A percentile compares a stretch with the other conserved stretches of the same genome.
phyloP scores from a whole-genome alignment of 2,797 vertebrate genomes.

The Chromobotia macracanthus region DNA sequence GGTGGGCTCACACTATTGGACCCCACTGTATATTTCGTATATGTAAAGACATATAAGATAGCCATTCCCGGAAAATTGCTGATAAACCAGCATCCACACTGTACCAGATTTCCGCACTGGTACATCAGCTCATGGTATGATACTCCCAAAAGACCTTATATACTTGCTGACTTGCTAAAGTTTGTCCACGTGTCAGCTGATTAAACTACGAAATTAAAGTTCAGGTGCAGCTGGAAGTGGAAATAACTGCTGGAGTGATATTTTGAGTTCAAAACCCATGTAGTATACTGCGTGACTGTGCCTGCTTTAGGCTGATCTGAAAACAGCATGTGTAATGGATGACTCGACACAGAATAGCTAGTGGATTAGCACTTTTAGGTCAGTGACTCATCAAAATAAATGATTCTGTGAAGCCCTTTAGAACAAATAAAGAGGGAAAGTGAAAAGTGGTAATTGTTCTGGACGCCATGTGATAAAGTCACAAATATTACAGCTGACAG shows the following conservation, averaged over 20 bases:
- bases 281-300: conserved; percentile 20
- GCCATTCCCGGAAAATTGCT: not conserved
- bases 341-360: not conserved
- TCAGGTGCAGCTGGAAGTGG: conserved; percentile 6
- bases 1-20: not conserved
- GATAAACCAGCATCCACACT: not conserved
- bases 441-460: conserved; percentile 9
- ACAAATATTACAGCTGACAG: not conserved
- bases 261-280: conserved; percentile 23
- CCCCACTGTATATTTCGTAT: not conserved
- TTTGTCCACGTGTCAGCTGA: conserved; percentile 14
- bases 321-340: conserved; percentile 25
- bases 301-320: conserved; percentile 7
- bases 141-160: not conserved
- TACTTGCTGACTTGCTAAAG: conserved; percentile 28
- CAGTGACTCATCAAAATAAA: conserved; percentile 40
- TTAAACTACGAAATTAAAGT: not conserved
- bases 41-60: not conserved
- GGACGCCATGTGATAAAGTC: not conserved
- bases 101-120: not conserved
- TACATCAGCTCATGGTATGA: not conserved
- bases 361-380: conserved; percentile 15
- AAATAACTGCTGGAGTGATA: not conserved
- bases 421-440: not conserved
- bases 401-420: not conserved